phyloP scores from a whole-genome alignment of 1,140 invertebrate species.

The Drosophila ananassae region DNA sequence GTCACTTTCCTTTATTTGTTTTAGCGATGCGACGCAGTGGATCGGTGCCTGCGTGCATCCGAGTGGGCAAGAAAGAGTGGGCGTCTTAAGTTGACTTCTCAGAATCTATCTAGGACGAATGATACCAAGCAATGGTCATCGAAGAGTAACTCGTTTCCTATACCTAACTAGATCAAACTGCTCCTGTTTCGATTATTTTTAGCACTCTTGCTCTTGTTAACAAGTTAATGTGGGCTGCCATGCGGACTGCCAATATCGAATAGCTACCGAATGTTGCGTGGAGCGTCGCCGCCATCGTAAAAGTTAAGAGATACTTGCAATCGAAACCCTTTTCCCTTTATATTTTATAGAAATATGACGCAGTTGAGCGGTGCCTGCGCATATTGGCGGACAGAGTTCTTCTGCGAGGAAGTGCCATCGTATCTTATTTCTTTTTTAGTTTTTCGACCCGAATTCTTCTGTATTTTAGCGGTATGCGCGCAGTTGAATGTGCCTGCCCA shows the following conservation, averaged over 20 bases:
- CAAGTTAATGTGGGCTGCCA: slow-evolving; percentile 2
- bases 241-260: slow-evolving; percentile 12
- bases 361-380: slow-evolving; percentile 76
- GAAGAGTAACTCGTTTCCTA: slow-evolving; percentile 63
- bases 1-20: slow-evolving; percentile 63
- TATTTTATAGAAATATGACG: slow-evolving; percentile 76
- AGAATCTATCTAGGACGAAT: neutral
- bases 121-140: slow-evolving; percentile 2
- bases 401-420: slow-evolving; percentile 1
- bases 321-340: slow-evolving; percentile 53
- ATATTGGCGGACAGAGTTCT: slow-evolving; percentile 40
- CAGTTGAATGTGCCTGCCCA: slow-evolving; percentile 65
- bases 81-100: neutral
- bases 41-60: slow-evolving; percentile 76
- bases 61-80: slow-evolving; percentile 15
- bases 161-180: slow-evolving; percentile 56
- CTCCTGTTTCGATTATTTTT: slow-evolving; percentile 61
- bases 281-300: slow-evolving; percentile 26
- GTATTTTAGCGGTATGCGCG: slow-evolving; percentile 61
- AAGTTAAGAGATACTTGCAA: slow-evolving; percentile 40
- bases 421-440: slow-evolving; percentile 51
- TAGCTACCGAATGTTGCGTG: slow-evolving; percentile 21
- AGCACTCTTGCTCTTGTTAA: slow-evolving; percentile 31
- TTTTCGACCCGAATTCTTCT: slow-evolving; percentile 47
- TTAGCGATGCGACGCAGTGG: slow-evolving; percentile 78